phyloP scores from a whole-genome alignment of 2,797 vertebrate species.

The Danio jaintianensis region DNA sequence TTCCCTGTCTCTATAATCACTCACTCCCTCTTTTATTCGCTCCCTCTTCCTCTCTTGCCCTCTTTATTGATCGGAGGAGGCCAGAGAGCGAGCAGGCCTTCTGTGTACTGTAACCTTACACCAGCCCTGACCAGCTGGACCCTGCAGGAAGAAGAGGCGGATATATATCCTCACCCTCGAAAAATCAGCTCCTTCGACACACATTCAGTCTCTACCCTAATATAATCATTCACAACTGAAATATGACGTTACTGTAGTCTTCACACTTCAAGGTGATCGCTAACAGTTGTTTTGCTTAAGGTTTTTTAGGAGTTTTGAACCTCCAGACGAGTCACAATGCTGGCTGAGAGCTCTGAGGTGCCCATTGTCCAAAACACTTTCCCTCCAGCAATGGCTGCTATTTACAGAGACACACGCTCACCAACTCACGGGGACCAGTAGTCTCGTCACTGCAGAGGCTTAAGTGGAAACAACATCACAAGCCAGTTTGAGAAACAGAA shows the following conservation, averaged over 20 bases:
- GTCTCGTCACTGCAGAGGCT: constrained; percentile 30
- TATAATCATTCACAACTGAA: constrained; percentile 20
- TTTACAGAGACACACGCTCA: constrained; percentile 60
- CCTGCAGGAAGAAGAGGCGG: constrained; percentile 51
- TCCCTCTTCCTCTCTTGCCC: constrained; percentile 47
- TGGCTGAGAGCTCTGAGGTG: constrained; percentile 43
- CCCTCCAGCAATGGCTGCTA: constrained; percentile 58
- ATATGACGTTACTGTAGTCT: not conserved
- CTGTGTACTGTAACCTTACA: constrained; percentile 76
- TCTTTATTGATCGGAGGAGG: constrained; percentile 75
- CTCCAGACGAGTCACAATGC: constrained; percentile 26
- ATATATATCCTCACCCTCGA: constrained; percentile 45
- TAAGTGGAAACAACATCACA: constrained; percentile 29
- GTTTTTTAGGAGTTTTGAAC: constrained; percentile 29
- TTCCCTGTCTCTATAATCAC: constrained; percentile 57
- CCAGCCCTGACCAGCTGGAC: constrained; percentile 71
- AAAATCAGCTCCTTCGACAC: constrained; percentile 6
- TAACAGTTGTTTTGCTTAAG: not conserved
- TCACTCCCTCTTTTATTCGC: constrained; percentile 47
- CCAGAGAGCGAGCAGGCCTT: constrained; percentile 67
- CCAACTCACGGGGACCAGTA: constrained; percentile 53
- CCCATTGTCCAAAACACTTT: constrained; percentile 42
- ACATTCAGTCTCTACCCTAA: not conserved
- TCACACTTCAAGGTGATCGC: not conserved
- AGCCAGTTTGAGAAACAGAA: constrained; percentile 17